phyloP scores from a whole-genome alignment of 1,140 invertebrate genomes.

The Caenorhabditis latens region DNA sequence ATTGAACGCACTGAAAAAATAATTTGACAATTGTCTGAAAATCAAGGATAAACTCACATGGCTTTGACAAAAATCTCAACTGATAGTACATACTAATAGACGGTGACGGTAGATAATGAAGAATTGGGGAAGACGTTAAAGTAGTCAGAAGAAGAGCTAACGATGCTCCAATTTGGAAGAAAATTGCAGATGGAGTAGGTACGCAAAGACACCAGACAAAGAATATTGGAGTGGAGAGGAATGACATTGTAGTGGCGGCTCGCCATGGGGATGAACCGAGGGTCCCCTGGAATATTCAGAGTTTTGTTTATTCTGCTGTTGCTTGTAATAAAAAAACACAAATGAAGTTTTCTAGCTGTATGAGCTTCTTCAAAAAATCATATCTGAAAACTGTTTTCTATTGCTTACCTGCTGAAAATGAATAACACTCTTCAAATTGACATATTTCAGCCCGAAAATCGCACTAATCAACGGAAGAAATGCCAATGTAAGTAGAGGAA shows the following conservation, averaged over 20 bases:
- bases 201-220: conserved; percentile 58
- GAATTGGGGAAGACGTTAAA: conserved; percentile 52
- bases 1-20: conserved; percentile 48
- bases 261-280: conserved; percentile 59
- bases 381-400: no score
- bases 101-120: conserved; percentile 61
- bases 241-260: conserved; percentile 52
- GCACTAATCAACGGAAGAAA: conserved; percentile 46
- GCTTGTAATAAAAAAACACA: no score
- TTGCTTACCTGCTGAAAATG: conserved; percentile 59
- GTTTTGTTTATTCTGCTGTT: no score
- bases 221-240: conserved; percentile 51
- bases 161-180: conserved; percentile 56
- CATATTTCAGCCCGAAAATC: conserved; percentile 51
- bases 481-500: conserved; percentile 40
- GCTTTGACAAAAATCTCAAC: conserved; percentile 19
- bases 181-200: conserved; percentile 28
- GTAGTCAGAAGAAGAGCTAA: conserved; percentile 41
- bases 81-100: conserved; percentile 50
- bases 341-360: no score
- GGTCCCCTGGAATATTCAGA: conserved; percentile 34
- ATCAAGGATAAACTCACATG: conserved; percentile 20
- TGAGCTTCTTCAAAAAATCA: no score
- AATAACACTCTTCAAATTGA: conserved; percentile 57
- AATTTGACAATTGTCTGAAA: not conserved